phyloP scores from a whole-genome alignment of 2,888 invertebrate species.

The Magallana nippona region DNA sequence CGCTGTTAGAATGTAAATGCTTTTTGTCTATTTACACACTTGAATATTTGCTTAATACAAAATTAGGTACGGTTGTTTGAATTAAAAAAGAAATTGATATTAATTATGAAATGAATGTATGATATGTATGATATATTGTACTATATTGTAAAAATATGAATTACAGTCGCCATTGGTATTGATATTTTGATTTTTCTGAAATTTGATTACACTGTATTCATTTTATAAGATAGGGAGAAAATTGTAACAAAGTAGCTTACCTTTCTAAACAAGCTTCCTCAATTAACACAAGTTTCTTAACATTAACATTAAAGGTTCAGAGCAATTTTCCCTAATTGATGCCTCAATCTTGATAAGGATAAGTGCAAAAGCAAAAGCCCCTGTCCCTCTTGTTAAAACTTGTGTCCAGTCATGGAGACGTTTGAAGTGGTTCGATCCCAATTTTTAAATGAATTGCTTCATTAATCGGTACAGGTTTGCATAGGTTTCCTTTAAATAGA shows the following conservation, averaged over 20 bases:
- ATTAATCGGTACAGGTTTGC: constrained; percentile 29
- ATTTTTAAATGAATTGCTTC: constrained; percentile 24
- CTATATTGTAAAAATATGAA: too few species aligned
- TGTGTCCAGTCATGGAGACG: neutral
- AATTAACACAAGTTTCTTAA: neutral
- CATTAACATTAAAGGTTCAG: neutral
- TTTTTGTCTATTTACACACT: too few species aligned
- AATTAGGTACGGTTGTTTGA: too few species aligned
- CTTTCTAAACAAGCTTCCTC: neutral
- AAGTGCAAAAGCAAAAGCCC: neutral
- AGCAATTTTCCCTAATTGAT: neutral
- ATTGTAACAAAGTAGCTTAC: neutral
- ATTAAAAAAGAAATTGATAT: too few species aligned
- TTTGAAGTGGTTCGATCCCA: constrained; percentile 23
- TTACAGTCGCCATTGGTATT: too few species aligned
- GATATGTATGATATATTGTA: too few species aligned
- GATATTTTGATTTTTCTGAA: too few species aligned
- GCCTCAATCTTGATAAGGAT: constrained; percentile 11
- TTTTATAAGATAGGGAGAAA: too few species aligned
- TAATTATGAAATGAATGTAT: too few species aligned
- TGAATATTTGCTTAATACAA: too few species aligned
- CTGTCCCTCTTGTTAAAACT: neutral
- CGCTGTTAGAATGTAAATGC: too few species aligned
- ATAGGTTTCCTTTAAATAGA: neutral
- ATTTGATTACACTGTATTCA: too few species aligned